These are phyloP conservation scores for Lates japonicus DNA, from an alignment of 2,797 vertebrate species.

Conservation along the genomic window DNA sequence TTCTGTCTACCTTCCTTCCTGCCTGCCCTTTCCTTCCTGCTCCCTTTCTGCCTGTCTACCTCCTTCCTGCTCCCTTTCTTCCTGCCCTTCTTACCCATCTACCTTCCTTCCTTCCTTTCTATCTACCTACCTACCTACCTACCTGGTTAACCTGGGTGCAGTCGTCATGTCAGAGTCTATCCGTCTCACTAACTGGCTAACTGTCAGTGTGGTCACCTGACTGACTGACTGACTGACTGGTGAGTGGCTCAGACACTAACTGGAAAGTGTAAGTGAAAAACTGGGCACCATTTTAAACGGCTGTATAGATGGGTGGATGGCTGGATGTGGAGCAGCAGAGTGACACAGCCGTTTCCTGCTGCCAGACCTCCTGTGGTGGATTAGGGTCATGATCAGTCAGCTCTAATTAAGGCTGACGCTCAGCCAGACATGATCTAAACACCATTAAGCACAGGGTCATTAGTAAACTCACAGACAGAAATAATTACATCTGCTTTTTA, in stretches of 20 bases:
- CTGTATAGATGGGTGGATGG: neutral
- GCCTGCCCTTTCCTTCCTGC: too few relatives aligned
- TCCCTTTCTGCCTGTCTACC: too few relatives aligned
- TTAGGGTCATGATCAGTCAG: slow-evolving; percentile 57
- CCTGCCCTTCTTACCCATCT: too few relatives aligned
- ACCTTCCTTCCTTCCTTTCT: too few relatives aligned
- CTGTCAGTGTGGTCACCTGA: neutral
- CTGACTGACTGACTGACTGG: neutral
- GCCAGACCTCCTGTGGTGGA: slow-evolving; percentile 50
- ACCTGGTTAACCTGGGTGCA: too few relatives aligned
- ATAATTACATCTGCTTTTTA: neutral
- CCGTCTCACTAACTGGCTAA: neutral
- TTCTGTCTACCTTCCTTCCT: too few relatives aligned
- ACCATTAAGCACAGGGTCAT: slow-evolving; percentile 14
- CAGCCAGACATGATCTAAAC: slow-evolving; percentile 58
- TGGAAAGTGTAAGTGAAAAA: neutral
- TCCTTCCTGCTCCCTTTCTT: too few relatives aligned
- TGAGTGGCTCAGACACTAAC: neutral
- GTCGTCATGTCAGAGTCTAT: neutral
- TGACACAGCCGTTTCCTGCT: neutral
- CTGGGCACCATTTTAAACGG: neutral
- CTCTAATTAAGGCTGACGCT: slow-evolving; percentile 54
- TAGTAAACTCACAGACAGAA: neutral
- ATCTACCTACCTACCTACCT: neutral
- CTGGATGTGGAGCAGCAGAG: neutral